phyloP scores from a whole-genome alignment of 1,140 invertebrate genomes.

The Heliconius himera region DNA sequence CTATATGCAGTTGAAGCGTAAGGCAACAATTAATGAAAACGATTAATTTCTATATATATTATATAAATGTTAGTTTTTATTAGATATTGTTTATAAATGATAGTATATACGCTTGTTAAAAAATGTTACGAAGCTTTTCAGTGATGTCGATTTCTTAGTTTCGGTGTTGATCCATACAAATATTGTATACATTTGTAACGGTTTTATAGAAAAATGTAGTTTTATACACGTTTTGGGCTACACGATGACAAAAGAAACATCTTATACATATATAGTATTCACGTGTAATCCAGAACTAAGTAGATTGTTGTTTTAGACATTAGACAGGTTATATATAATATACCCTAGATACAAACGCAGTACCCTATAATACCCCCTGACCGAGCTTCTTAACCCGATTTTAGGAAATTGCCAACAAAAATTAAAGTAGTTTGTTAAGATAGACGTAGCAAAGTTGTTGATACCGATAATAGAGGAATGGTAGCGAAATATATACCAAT shows the following conservation, averaged over 20 bases:
- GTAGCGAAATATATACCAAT: conserved; percentile 22
- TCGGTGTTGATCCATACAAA: conserved; percentile 60
- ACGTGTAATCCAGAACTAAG: conserved; percentile 21
- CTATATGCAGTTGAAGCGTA: background rate
- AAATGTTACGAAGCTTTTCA: conserved; percentile 65
- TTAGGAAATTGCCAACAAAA: conserved; percentile 58
- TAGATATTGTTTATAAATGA: conserved; percentile 32
- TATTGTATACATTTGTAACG: conserved; percentile 75
- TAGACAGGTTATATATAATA: conserved; percentile 55
- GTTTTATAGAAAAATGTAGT: conserved; percentile 71
- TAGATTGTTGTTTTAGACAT: conserved; percentile 70
- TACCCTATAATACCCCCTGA: conserved; percentile 40
- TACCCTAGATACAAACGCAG: background rate
- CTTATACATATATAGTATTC: background rate
- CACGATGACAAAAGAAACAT: conserved; percentile 17
- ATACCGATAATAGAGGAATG: conserved; percentile 22
- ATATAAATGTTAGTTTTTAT: conserved; percentile 35
- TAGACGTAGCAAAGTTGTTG: conserved; percentile 40
- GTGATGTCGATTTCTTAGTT: conserved; percentile 50
- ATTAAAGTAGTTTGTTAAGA: conserved; percentile 45
- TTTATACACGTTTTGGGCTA: conserved; percentile 48
- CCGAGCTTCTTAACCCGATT: conserved; percentile 68
- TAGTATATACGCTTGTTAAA: conserved; percentile 65
- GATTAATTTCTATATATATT: conserved; percentile 4
- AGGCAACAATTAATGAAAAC: background rate